Evolutionary conservation across 2,888 invertebrate genomes (phyloP).

Genomic region (Anthophora plumipes): DNA sequence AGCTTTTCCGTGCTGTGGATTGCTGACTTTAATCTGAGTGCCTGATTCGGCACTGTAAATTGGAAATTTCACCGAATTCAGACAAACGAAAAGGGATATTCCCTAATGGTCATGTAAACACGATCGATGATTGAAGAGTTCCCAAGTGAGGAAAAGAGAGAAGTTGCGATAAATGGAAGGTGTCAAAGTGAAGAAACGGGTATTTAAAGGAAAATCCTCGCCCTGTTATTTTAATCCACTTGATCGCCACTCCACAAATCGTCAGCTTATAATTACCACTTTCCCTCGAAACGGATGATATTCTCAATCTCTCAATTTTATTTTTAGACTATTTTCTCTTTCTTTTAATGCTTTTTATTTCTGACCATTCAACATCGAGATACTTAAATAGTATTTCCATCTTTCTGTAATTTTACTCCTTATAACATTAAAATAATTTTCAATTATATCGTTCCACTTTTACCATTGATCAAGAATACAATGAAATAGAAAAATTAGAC

Average conservation of each 20-base stretch:
- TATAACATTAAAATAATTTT: too few species aligned
- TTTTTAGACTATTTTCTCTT: conserved; percentile 30
- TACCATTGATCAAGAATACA: too few species aligned
- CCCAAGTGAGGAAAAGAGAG: conserved; percentile 23
- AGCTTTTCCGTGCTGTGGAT: neutral
- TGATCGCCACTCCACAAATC: conserved; percentile 64
- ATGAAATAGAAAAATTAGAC: too few species aligned
- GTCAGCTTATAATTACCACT: conserved; percentile 78
- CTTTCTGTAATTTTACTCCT: too few species aligned
- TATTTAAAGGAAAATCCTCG: conserved; percentile 45
- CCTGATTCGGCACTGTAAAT: conserved; percentile 24
- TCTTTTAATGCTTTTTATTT: neutral
- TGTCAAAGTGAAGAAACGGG: conserved; percentile 25
- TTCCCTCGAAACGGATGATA: conserved; percentile 75
- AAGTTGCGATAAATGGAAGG: conserved; percentile 31
- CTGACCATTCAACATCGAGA: neutral
- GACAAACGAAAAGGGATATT: conserved; percentile 60
- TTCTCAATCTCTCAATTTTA: conserved; percentile 48
- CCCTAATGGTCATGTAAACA: conserved; percentile 65
- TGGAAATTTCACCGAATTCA: conserved; percentile 48
- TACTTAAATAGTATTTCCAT: too few species aligned
- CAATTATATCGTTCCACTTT: too few species aligned
- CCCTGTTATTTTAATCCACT: conserved; percentile 24
- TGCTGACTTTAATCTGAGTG: conserved; percentile 24
- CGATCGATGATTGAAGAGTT: conserved; percentile 46